A percentile compares a stretch with the other conserved stretches of the same genome.
These are phyloP conservation scores for Aphrophora alni DNA, from an alignment of 2,888 invertebrate species.

Conservation along the genomic window DNA sequence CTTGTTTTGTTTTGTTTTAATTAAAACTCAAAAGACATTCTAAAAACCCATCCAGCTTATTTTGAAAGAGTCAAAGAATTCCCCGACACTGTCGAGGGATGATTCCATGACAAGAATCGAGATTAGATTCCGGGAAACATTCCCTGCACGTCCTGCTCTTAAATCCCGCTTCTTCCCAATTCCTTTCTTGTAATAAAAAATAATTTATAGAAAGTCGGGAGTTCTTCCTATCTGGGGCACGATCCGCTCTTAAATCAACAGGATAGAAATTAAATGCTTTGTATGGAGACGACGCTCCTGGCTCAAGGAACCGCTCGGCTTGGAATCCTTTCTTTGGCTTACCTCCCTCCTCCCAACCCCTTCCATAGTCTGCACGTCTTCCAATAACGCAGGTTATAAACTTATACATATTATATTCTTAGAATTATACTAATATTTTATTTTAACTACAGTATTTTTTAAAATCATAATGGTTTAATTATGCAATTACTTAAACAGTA, in stretches of 20 bases:
- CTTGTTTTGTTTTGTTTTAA: background rate
- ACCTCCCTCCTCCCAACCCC: background rate
- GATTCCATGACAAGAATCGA: constrained; percentile 24
- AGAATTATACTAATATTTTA: background rate
- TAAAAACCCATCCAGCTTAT: background rate
- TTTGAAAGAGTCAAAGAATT: background rate
- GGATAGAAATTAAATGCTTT: constrained; percentile 22
- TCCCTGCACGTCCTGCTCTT: constrained; percentile 36
- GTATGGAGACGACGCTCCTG: constrained; percentile 4
- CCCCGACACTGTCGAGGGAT: background rate
- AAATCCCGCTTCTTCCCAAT: constrained; percentile 43
- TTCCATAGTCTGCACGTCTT: background rate
- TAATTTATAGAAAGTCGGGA: constrained; percentile 42
- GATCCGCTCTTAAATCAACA: constrained; percentile 31
- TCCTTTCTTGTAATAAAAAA: constrained; percentile 41
- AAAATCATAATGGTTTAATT: no score
- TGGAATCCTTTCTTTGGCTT: background rate
- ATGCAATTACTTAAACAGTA: no score
- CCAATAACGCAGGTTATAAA: background rate
- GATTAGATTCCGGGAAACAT: constrained; percentile 28
- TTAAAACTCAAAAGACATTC: background rate
- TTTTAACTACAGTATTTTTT: no score
- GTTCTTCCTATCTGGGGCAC: constrained; percentile 38
- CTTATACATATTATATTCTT: background rate
- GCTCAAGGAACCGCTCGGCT: background rate